Percentiles rank a stretch among this genome's conserved stretches.
These are phyloP conservation scores for Calliphora vicina DNA, from an alignment of 1,140 invertebrate genomes.

Conservation along the genomic window DNA sequence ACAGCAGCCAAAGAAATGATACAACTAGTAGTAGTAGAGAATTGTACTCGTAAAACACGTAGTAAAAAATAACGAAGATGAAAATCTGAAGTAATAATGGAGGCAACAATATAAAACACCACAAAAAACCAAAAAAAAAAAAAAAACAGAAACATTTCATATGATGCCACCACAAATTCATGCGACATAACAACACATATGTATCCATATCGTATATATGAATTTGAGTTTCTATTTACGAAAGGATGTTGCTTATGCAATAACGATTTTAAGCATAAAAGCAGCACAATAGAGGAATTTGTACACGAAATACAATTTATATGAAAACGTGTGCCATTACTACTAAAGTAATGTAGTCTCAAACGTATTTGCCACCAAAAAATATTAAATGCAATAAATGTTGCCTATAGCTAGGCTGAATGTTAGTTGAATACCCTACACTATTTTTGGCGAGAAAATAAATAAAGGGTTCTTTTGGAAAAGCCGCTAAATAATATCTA, in stretches of 20 bases:
- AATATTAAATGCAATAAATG: neutral
- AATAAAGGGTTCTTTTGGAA: too few relatives aligned
- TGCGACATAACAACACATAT: constrained; percentile 15
- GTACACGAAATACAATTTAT: constrained; percentile 27
- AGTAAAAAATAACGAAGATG: neutral
- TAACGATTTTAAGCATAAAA: neutral
- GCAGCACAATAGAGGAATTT: neutral
- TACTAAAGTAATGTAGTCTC: neutral
- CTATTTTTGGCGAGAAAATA: too few relatives aligned
- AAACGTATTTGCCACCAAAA: neutral
- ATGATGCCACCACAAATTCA: constrained; percentile 20
- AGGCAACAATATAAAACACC: neutral
- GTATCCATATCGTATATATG: neutral
- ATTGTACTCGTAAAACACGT: neutral
- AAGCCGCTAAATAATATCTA: too few relatives aligned
- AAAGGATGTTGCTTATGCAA: neutral
- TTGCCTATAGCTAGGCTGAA: too few relatives aligned
- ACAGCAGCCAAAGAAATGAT: neutral
- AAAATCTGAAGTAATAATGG: constrained; percentile 21
- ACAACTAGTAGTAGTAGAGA: neutral
- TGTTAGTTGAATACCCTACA: too few relatives aligned
- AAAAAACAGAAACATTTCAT: neutral
- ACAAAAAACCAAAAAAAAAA: neutral
- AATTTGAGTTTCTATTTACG: neutral
- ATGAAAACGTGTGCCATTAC: constrained; percentile 12